phyloP scores from a whole-genome alignment of 1,140 invertebrate species.

The Mesaphorura yosii region DNA sequence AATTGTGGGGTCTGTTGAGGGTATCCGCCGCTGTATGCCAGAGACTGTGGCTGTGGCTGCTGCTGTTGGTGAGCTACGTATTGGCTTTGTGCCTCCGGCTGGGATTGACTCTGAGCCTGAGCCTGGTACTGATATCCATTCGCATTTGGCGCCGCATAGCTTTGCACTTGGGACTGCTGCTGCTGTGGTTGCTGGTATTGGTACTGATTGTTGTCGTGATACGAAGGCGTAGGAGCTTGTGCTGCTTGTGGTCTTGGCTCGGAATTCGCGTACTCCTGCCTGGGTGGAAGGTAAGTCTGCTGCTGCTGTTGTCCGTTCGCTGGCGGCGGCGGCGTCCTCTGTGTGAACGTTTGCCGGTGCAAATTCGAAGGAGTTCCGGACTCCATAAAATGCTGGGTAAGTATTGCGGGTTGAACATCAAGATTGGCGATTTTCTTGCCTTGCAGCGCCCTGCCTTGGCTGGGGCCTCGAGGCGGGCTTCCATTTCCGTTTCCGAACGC shows the following conservation, averaged over 20 bases:
- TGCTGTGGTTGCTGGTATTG: constrained; percentile 3
- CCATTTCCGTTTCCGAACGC: too few relatives aligned
- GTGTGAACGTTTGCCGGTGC: neutral
- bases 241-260: neutral
- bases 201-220: neutral
- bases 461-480: neutral
- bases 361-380: constrained; percentile 4
- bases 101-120: too few relatives aligned
- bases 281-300: neutral
- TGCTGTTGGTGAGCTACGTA: too few relatives aligned
- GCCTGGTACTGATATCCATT: neutral
- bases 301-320: too few relatives aligned
- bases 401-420: constrained; percentile 27
- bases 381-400: constrained; percentile 23
- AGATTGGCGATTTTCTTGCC: constrained; percentile 11
- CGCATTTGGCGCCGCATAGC: neutral
- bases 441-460: neutral
- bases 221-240: neutral
- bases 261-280: neutral
- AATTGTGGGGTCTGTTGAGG: neutral
- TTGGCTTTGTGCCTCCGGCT: too few relatives aligned
- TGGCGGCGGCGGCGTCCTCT: too few relatives aligned
- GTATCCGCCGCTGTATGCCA: too few relatives aligned
- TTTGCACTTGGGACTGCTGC: neutral
- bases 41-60: too few relatives aligned